Evolutionary conservation across 2,113 vertebrate genomes (phyloP).

Genomic region (Tauraco erythrolophus): DNA sequence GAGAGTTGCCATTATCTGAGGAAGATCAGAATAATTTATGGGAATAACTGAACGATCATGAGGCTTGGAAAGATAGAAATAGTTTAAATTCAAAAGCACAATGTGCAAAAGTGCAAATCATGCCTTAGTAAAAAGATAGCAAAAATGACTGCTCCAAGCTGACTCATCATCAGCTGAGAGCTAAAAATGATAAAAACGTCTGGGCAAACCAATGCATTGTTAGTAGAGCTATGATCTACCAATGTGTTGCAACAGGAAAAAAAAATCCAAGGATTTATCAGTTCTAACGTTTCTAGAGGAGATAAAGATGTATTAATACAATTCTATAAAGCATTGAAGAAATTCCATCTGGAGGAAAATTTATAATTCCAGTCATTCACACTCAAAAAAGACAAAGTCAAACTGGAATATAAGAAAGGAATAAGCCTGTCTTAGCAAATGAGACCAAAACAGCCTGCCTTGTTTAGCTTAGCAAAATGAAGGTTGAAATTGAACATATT

Average conservation of each 20-base stretch:
- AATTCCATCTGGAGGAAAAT: background rate
- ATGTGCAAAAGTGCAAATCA: constrained; percentile 33
- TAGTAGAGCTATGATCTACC: background rate
- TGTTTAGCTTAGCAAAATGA: background rate
- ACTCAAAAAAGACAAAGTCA: background rate
- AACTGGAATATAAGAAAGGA: background rate
- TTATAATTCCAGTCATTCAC: background rate
- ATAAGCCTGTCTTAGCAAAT: background rate
- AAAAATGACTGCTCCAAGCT: constrained; percentile 38
- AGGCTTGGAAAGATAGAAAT: background rate
- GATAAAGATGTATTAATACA: background rate
- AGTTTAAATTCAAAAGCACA: background rate
- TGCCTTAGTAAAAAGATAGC: constrained; percentile 7
- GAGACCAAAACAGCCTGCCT: background rate
- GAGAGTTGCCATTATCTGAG: background rate
- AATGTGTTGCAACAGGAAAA: background rate
- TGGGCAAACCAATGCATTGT: background rate
- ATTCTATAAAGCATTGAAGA: background rate
- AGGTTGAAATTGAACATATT: background rate
- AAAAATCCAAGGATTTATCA: background rate
- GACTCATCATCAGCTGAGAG: constrained; percentile 60
- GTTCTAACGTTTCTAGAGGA: background rate
- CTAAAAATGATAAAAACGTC: constrained; percentile 38
- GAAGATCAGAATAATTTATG: constrained; percentile 12
- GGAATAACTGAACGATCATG: background rate